Conservation (phyloP, 2,797 vertebrate species). For the Sebastiscus tertius region DNA sequence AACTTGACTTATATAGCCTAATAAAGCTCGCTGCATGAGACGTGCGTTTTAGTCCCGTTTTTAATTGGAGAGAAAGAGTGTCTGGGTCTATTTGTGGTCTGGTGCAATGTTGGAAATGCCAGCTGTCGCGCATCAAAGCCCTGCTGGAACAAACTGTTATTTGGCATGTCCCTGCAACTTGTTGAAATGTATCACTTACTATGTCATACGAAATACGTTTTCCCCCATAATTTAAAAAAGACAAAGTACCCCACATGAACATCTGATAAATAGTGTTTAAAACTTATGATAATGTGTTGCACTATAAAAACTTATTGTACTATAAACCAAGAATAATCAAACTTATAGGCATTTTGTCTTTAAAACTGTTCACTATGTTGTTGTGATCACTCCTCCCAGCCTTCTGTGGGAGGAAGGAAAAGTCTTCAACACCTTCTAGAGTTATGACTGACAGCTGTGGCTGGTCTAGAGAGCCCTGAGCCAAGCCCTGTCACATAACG, state of each 20-base stretch:
- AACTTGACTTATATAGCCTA: constrained; percentile 69
- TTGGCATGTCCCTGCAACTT: constrained; percentile 65
- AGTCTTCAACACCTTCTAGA: constrained; percentile 67
- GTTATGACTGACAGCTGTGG: constrained; percentile 83
- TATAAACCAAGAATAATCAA: neutral
- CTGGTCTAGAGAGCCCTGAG: constrained; percentile 76
- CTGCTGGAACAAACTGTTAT: constrained; percentile 73
- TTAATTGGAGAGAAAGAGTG: constrained; percentile 83
- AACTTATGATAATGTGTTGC: neutral
- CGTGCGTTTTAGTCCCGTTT: constrained; percentile 69
- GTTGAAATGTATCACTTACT: constrained; percentile 62
- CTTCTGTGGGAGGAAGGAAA: constrained; percentile 44
- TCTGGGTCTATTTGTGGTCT: constrained; percentile 86
- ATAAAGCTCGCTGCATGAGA: constrained; percentile 71
- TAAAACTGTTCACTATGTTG: neutral
- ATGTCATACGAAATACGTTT: constrained; percentile 24
- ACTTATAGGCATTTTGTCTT: neutral
- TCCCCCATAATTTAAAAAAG: neutral
- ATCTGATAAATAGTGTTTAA: neutral
- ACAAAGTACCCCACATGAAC: neutral
- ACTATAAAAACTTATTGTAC: neutral
- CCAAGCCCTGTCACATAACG: constrained; percentile 78
- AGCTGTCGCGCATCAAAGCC: constrained; percentile 82
- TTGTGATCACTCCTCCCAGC: constrained; percentile 33
- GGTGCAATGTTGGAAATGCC: constrained; percentile 85